These are phyloP conservation scores for Paramormyrops kingsleyae DNA, from an alignment of 2,113 vertebrate species.

Conservation along the genomic window DNA sequence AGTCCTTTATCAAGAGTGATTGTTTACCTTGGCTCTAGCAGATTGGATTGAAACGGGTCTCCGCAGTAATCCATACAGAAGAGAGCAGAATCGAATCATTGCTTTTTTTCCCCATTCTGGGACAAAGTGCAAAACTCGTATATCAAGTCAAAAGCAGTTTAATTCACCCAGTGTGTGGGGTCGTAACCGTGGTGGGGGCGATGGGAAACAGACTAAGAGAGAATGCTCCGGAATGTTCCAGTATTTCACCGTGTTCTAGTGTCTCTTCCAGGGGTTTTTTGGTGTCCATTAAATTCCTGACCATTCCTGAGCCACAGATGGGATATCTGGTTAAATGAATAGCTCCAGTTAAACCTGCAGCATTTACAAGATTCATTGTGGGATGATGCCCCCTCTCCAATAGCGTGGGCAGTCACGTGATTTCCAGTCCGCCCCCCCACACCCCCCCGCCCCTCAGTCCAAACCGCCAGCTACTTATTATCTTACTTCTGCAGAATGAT, in stretches of 20 bases:
- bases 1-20: constrained; percentile 62
- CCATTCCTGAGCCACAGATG: not conserved
- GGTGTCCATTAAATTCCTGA: not conserved
- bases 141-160: constrained; percentile 34
- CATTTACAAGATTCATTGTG: not conserved
- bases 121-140: constrained; percentile 24
- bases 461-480: not conserved
- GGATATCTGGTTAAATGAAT: not conserved
- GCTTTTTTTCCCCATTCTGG: constrained; percentile 17
- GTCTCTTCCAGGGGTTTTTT: not conserved
- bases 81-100: constrained; percentile 48
- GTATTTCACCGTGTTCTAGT: not conserved
- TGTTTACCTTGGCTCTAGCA: constrained; percentile 58
- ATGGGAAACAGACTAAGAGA: not conserved
- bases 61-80: constrained; percentile 45
- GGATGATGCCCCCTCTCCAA: not conserved
- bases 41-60: constrained; percentile 55
- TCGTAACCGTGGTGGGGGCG: not conserved
- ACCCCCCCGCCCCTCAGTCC: not conserved
- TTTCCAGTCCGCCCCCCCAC: not conserved
- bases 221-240: not conserved
- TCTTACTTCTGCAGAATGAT: not conserved
- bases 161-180: constrained; percentile 16
- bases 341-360: not conserved
- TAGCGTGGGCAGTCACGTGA: not conserved